Evolutionary conservation across 2,797 vertebrate genomes (phyloP), one percentile per base, ranked within the genome.

Genomic region (Etheostoma nigrum): DNA sequence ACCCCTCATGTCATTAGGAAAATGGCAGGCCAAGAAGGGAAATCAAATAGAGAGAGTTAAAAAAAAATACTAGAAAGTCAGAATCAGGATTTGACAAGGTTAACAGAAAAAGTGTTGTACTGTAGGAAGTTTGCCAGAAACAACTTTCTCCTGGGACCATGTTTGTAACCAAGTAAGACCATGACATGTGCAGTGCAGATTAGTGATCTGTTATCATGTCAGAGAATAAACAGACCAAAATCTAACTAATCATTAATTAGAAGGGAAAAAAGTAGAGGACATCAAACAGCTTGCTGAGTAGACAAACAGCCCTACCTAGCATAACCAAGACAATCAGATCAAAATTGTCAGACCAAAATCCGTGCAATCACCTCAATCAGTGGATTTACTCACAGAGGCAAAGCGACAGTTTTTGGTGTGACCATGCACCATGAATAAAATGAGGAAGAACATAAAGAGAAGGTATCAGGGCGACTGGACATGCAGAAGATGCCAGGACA

Each of bases 131-230:
- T 59, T 49, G 30, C 2, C 1, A n/a, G 57, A 53, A 51, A 40
- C 49, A 53, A 6, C 18, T 23, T 25, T 62, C 8, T 58, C 59
- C 53, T 51, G 19, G 25, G 16, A 64, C 19, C 30, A 19, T 63
- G 52, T 67, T 55, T 58, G n/a, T 61, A 53, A 79, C 40, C 36
- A 55, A 60, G 58, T 48, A 27, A 40, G 21, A 61, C 13, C 33
- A 45, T 51, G 42, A 65, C 36, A 45, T 55, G 42, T 68, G 53
- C 61, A 54, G 45, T 21, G 12, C 27, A 70, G 42, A 74, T 57
- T 21, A 57, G 44, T 48, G 40, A 72, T 64, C 2, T 23, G 23
- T 67, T 36, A 52, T 11, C 0, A 42, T n/a, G 15, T 47, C 55
- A 62, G 15, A 69, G 13, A 44, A 27, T 23, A 6, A 21, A 47